Base-by-base conservation (phyloP, 1,140 invertebrate genomes). In the Triops longicaudatus region DNA sequence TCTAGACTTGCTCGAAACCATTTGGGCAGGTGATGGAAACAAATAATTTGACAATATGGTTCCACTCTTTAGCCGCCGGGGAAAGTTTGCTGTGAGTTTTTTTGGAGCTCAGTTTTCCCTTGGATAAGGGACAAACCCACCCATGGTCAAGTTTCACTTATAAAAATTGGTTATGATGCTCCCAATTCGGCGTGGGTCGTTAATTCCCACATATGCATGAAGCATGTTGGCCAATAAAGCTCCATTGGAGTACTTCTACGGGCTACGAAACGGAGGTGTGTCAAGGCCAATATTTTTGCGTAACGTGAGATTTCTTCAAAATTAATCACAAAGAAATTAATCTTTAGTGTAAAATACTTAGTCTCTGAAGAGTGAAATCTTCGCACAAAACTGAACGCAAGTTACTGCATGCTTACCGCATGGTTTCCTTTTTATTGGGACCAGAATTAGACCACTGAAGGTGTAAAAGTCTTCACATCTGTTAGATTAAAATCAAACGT, bases 191-290 rank as follows among this genome's bases (percentile, higher is more conserved):
- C 14, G 6, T 17, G 50, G 50, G 50, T 63, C 50, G 14, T 63
- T 63, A 63, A 63, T 63, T 63, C 50, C 50, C 50, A 63, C 50
- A 63, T 63, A 63, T 63, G 50, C 50, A 63, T 63, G 50, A 22
- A 63, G 50, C 10, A 14, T 63, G 50, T 17, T 63, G 50, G 50
- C 22, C 50, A 63, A 17, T 63, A 17, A 10, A 22, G 50, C 50
- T 63, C 22, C 17, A 5, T 63, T 63, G 50, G 10, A 63, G 14
- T 12, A 63, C 14, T 63, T 63, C 50, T 63, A 63, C 5, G 22
- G 50, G 10, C 50, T n/a, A n/a, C 14, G 22, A n/a, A 63, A 63
- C 17, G n/a, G 22, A 17, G 50, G 14, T 63, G 50, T 22, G 50
- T 63, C 50, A 14, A 63, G 50, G 50, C 50, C 50, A 17, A 22